phyloP scores from a whole-genome alignment of 2,888 invertebrate species.

The Oxycera nigricornis region DNA sequence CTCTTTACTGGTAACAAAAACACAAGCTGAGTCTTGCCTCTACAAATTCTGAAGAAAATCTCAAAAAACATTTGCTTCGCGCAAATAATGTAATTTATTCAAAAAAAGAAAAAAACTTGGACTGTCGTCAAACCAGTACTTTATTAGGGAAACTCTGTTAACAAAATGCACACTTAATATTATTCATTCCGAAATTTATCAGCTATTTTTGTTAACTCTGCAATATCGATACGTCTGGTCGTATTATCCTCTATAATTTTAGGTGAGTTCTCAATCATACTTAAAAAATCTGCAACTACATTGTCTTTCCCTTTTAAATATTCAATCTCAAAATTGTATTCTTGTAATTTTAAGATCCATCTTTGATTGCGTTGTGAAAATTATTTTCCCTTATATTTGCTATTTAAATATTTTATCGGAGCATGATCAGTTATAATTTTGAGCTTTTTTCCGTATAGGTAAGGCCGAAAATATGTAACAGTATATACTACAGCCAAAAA shows the following conservation, averaged over 20 bases:
- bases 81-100: no score
- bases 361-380: conserved; percentile 43
- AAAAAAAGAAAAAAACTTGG: no score
- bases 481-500: conserved; percentile 44
- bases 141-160: no score
- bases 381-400: conserved; percentile 44
- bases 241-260: conserved; percentile 42
- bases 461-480: conserved; percentile 44
- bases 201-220: no score
- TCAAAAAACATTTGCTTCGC: no score
- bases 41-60: no score
- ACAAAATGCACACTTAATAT: no score
- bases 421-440: conserved; percentile 45
- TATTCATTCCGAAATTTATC: no score
- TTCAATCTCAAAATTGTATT: conserved; percentile 42
- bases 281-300: conserved; percentile 44
- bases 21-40: no score
- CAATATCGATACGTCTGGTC: no score
- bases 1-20: no score
- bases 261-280: conserved; percentile 42
- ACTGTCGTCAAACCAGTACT: no score
- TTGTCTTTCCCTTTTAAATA: conserved; percentile 45
- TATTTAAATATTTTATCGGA: conserved; percentile 43
- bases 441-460: conserved; percentile 44
- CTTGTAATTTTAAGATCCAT: conserved; percentile 44